These are phyloP conservation scores for Arremon brunneinucha DNA, from an alignment of 2,797 vertebrate genomes.

Conservation along the genomic window DNA sequence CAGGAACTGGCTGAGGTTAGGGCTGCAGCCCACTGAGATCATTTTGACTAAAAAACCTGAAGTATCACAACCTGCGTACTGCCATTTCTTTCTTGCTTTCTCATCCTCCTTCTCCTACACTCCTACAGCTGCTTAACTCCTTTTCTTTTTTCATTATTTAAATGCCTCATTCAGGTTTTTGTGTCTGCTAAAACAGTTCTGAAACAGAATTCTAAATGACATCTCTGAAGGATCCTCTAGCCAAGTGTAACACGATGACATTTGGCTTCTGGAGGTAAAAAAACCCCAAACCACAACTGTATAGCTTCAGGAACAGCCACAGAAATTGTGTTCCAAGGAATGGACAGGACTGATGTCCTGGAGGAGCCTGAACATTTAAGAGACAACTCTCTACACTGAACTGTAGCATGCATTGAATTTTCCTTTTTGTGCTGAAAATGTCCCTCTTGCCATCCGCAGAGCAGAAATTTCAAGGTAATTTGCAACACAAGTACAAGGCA, in stretches of 20 bases:
- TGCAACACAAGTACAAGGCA: neutral
- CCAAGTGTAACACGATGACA: neutral
- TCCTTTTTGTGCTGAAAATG: neutral
- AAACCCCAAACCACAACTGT: neutral
- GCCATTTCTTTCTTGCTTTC: neutral
- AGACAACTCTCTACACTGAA: neutral
- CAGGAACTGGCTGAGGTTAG: neutral
- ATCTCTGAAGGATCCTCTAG: neutral
- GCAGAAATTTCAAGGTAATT: neutral
- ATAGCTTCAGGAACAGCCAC: neutral
- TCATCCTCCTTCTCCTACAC: neutral
- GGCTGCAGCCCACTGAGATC: neutral
- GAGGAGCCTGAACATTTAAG: neutral
- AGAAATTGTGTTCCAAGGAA: neutral
- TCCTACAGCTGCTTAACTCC: neutral
- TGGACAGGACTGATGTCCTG: neutral
- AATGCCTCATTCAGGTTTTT: neutral
- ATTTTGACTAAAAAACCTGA: neutral
- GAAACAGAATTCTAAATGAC: neutral
- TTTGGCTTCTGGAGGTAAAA: neutral
- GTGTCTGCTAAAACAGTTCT: neutral
- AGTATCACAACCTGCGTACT: neutral
- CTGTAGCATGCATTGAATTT: neutral
- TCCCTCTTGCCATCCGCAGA: neutral
- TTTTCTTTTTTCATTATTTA: neutral